Evolutionary conservation across 2,888 invertebrate species (phyloP).

Genomic region (Lamellibrachia columna): DNA sequence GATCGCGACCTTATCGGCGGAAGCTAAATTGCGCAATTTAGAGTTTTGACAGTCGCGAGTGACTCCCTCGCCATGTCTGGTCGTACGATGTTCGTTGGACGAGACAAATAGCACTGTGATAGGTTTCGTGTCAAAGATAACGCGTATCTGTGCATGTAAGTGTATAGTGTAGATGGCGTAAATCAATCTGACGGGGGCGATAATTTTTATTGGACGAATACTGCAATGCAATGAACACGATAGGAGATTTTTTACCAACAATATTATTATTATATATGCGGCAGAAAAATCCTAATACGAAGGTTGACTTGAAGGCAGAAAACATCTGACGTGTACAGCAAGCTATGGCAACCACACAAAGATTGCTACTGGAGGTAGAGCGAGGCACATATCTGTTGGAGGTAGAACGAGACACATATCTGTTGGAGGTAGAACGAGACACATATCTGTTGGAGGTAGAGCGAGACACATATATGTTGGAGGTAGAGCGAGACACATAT

Average conservation of each 20-base stretch:
- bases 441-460: too few species aligned
- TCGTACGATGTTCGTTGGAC: background rate
- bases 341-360: too few species aligned
- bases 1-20: conserved; percentile 5
- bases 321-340: too few species aligned
- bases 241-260: background rate
- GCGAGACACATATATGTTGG: too few species aligned
- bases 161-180: background rate
- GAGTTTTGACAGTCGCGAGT: conserved; percentile 1
- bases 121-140: background rate
- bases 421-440: too few species aligned
- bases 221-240: background rate
- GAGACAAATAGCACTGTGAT: conserved; percentile 8
- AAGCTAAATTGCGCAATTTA: conserved; percentile 16
- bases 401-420: too few species aligned
- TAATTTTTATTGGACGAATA: conserved; percentile 10
- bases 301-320: background rate
- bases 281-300: background rate
- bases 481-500: too few species aligned
- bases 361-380: too few species aligned
- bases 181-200: conserved; percentile 16
- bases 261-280: background rate
- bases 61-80: background rate
- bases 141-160: background rate
- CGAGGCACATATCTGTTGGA: too few species aligned